Evolutionary conservation across 2,888 invertebrate genomes (phyloP), one percentile per base, ranked within the genome.

Genomic region (Shargacucullia verbasci): DNA sequence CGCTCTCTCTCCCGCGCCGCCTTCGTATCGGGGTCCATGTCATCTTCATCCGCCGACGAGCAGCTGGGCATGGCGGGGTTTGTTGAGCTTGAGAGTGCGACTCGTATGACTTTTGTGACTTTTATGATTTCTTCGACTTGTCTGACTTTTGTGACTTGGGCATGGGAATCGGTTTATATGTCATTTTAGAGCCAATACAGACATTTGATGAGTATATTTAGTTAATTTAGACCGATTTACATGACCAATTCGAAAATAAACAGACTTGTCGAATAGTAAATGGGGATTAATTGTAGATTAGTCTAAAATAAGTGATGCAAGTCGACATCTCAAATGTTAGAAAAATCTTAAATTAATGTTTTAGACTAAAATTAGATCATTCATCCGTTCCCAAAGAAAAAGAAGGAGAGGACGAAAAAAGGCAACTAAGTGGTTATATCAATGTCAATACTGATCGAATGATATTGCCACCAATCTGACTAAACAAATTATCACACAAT

Each of bases 1-100:
- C 99, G 96, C 95, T 99, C 98, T 94, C 97, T 96, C 95, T 99
- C 99, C 89, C 98, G 96, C 94, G 98, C 97, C 83, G 97, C 97
- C 95, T 98, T 98, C 85, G 97, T 96, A 94, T 96, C 96, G 47
- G 98, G 98, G 88, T 97, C 96, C 31, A 88, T 82, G 90, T 96
- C 96, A 87, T 97, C 97, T 88, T 97, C 97, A 85, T 97, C 97
- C 61, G 97, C 97, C 83, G 97, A 97, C 88, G 97, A 97, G 90
- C 97, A 97, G 94, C 97, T 95, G 33, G 55, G 52, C 57, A 61
- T 50, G 38, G 49, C 69, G 20, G 67, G 67, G 69, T 69, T 69
- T 31, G 33, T 55, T 9, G 66, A 67, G 66, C 66, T 66, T 40
- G 59, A 39, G 44, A 27, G 8, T 27, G 9, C 12, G 27, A 47